Percentiles rank a stretch among this genome's conserved stretches.
phyloP scores from a whole-genome alignment of 2,797 vertebrate species.

The Margarornis squamiger region DNA sequence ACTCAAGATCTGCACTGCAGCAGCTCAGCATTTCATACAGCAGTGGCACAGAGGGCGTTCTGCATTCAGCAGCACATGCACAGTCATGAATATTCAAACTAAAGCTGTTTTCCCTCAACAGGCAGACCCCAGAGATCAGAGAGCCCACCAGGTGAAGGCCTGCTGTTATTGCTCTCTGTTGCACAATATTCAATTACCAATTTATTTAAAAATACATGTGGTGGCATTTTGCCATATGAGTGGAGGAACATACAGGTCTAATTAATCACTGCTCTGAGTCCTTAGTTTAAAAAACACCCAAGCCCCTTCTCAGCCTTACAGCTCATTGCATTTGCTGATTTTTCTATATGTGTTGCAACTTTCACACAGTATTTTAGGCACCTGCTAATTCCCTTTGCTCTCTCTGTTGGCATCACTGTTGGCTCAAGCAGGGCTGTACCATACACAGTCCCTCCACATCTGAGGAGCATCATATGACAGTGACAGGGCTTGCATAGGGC shows the following conservation, averaged over 20 bases:
- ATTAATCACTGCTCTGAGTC: neutral
- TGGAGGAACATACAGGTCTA: neutral
- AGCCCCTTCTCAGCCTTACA: neutral
- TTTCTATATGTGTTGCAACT: neutral
- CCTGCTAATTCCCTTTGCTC: neutral
- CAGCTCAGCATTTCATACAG: neutral
- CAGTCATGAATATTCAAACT: neutral
- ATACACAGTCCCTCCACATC: accelerated
- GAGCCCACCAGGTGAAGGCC: neutral
- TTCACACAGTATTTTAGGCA: accelerated
- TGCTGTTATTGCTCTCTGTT: neutral
- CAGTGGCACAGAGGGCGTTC: neutral
- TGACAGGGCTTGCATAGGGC: neutral
- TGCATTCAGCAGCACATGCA: neutral
- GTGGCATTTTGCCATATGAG: neutral
- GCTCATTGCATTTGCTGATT: neutral
- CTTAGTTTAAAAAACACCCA: neutral
- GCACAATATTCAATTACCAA: neutral
- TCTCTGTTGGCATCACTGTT: neutral
- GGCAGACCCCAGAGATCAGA: neutral
- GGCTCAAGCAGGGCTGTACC: accelerated
- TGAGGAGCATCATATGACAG: accelerated
- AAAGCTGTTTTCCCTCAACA: neutral
- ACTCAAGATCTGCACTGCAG: constrained; percentile 43
- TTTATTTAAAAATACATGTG: neutral